Base-by-base conservation (phyloP, 2,888 invertebrate genomes). In the Agapostemon virescens region DNA sequence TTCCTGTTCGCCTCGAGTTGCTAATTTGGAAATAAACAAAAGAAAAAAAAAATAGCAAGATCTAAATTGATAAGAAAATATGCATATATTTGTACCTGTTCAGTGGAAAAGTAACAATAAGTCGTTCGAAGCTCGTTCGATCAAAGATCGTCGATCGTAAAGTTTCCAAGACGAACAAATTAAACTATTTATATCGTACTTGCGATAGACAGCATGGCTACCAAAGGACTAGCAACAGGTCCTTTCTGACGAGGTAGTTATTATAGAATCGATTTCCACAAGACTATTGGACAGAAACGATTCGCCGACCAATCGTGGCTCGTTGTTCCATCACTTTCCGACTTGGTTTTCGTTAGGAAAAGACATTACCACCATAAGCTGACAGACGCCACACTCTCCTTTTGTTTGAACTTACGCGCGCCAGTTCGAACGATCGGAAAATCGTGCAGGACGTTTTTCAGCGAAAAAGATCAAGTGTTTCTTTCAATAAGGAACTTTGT, bases 151-250 rank as follows among this genome's bases (percentile, higher is more conserved):
- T 64, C 69, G 67, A 63, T 73, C 7, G 13, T 26, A 38, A 68
- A 20, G 42, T 70, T 71, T 70, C 26, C 26, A 66, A 49, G 69
- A 58, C 20, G 42, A 38, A 49, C 40, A 38, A 38, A 74, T 52
- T 30, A 67, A 67, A 76, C 45, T 52, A 23, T 69, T 55, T 69
- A 70, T 42, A 63, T 74, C 61, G 30, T 30, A 70, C 23, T 33
- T 63, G 77, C 2, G 26, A 20, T 58, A 36, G 61, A 0, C 66
- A 64, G 69, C 77, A 77, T 73, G 81, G 81, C 69, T 74, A 72
- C 49, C 69, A 70, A 71, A 78, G 72, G 74, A 81, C 52, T 75
- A 81, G 81, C 82, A 83, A 83, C 82, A 83, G 81, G 81, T 83
- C 52, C 55, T 70, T 64, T 61, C 42, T 67, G 69, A 52, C 49